phyloP scores from a whole-genome alignment of 2,797 vertebrate genomes.

The Cottoperca gobio region DNA sequence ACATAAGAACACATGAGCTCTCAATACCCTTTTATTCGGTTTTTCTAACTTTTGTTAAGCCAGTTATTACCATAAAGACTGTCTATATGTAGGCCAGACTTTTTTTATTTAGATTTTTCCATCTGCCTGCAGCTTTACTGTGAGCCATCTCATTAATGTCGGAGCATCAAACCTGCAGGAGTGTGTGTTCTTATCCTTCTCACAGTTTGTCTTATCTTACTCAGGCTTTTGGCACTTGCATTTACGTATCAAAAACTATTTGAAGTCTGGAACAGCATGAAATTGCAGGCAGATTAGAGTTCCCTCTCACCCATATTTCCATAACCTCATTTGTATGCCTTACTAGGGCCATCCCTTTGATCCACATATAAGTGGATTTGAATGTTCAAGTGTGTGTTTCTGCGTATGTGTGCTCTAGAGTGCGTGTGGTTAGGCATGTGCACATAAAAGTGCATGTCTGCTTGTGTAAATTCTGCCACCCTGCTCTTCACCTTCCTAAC shows the following conservation, averaged over 20 bases:
- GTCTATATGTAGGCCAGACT: conserved; percentile 31
- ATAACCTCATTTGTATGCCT: conserved; percentile 76
- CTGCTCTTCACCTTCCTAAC: conserved; percentile 34
- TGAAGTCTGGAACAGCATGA: conserved; percentile 78
- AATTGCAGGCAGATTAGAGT: conserved; percentile 77
- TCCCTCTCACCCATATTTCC: conserved; percentile 69
- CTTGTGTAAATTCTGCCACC: conserved; percentile 36
- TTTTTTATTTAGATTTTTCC: conserved; percentile 23
- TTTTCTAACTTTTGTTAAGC: conserved; percentile 30
- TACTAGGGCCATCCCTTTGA: conserved; percentile 71
- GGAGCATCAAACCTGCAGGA: conserved; percentile 61
- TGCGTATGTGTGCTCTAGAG: conserved; percentile 4
- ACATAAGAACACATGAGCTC: conserved; percentile 4
- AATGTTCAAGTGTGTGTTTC: conserved; percentile 40
- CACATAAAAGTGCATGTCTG: conserved; percentile 33
- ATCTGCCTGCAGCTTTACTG: conserved; percentile 47
- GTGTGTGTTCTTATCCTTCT: conserved; percentile 56
- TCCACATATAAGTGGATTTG: conserved; percentile 73
- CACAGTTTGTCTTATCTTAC: conserved; percentile 63
- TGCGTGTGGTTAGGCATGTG: conserved; percentile 19
- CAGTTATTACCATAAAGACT: conserved; percentile 12
- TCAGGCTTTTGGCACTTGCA: conserved; percentile 57
- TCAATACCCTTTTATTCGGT: neutral
- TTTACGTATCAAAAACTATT: conserved; percentile 65
- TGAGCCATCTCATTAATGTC: conserved; percentile 44